Evolutionary conservation across 2,113 vertebrate species (phyloP), one percentile per base, ranked within the genome.

Genomic region (Danionella cerebrum): DNA sequence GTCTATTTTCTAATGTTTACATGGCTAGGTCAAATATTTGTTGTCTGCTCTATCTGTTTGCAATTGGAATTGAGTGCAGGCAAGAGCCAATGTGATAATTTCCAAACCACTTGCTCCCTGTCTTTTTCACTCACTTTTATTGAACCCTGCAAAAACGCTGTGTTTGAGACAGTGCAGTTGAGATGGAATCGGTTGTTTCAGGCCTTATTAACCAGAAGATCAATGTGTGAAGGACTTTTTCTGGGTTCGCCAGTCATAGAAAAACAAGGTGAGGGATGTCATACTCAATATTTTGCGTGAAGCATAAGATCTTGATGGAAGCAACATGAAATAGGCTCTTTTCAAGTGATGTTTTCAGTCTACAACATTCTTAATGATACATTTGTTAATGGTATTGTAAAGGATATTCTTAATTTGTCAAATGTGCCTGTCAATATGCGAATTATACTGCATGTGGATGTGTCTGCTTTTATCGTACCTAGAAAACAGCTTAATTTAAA

Each of bases 21-120:
- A 44, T 22, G 24, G 21, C 50, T 7, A 58, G 47, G 13, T 58
- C 76, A 80, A 82, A 81, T 82, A 82, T 82, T 80, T 78, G 73
- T 76, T 35, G 24, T 76, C 67, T 14, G 48, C 67, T 63, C 62
- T 50, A 16, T 38, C 53, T 71, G 74, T 74, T 82, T 75, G 69
- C 70, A 35, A 18, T 10, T 22, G 50, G 48, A 51, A 73, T 52
- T 41, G 27, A 60, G 55, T 25, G 63, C 10, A 4, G 29, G 35
- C 42, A 33, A 29, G 33, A 33, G 21, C 16, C 27, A 19, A 3
- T 16, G 5, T 47, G 22, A 14, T 54, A 9, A 63, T 13, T 38
- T 63, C 33, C 24, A 50, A 44, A 58, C 14, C 57, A 31, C 39
- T 31, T 44, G 27, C 22, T 42, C 58, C 10, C 24, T 29, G 21